phyloP scores from a whole-genome alignment of 2,888 invertebrate genomes.

The Zygaena filipendulae region DNA sequence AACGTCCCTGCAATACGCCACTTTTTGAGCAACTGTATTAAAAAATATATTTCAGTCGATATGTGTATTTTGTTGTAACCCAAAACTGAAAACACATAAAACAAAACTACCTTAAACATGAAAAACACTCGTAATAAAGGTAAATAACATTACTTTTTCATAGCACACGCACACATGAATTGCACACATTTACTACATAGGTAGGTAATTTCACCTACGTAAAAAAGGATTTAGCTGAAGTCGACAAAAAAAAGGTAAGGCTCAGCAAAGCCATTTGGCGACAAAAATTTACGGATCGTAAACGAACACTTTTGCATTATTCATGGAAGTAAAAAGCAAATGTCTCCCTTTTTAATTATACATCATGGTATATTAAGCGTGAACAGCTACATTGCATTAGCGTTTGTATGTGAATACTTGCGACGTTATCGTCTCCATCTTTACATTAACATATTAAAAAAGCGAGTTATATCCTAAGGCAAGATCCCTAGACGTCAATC shows the following conservation, averaged over 20 bases:
- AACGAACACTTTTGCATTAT: constrained; percentile 63
- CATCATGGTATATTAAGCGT: constrained; percentile 58
- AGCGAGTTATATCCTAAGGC: no score
- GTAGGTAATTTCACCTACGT: no score
- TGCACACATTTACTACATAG: no score
- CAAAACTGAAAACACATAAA: no score
- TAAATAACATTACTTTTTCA: constrained; percentile 6
- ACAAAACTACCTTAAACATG: no score
- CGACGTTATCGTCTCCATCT: constrained; percentile 2
- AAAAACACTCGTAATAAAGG: not conserved
- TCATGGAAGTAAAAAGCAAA: constrained; percentile 63
- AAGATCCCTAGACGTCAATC: no score
- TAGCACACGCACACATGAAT: constrained; percentile 9
- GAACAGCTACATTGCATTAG: constrained; percentile 43
- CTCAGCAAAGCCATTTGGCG: constrained; percentile 42
- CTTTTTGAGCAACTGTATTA: no score
- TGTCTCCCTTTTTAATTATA: constrained; percentile 66
- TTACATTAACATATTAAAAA: no score
- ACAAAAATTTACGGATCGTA: constrained; percentile 59
- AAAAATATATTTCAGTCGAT: no score
- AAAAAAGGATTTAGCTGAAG: constrained; percentile 27
- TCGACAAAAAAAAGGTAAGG: constrained; percentile 24
- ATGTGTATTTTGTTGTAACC: no score
- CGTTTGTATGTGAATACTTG: constrained; percentile 20
- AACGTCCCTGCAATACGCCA: no score